Conservation (phyloP, 1,140 invertebrate species). For the Heliconius himera region DNA sequence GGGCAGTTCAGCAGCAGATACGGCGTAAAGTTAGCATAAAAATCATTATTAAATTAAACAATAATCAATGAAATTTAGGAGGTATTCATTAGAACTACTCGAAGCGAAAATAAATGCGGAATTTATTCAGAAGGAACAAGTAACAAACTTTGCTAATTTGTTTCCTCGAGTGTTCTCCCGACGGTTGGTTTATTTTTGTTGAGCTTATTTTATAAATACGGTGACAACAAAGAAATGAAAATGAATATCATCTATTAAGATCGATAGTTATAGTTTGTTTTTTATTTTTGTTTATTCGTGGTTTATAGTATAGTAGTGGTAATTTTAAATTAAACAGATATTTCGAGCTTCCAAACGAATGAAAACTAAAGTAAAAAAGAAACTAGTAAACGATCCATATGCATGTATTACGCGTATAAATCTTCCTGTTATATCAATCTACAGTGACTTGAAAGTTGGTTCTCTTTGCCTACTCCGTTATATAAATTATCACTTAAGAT, state of each 20-base stretch:
- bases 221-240: background rate
- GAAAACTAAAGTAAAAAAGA: no score
- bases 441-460: no score
- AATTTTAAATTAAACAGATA: no score
- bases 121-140: conserved; percentile 8
- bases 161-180: background rate
- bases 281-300: background rate
- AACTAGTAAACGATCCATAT: no score
- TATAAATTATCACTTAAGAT: no score
- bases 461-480: no score
- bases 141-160: conserved; percentile 40
- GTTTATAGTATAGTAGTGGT: background rate
- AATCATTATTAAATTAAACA: conserved; percentile 22
- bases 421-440: no score
- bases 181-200: conserved; percentile 10
- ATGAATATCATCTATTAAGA: background rate
- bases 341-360: no score
- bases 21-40: no score
- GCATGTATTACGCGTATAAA: no score
- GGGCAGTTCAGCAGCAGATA: no score
- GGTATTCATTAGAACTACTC: conserved; percentile 21
- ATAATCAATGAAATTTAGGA: conserved; percentile 26
- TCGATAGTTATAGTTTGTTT: background rate
- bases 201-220: no score
- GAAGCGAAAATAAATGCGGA: conserved; percentile 37